Base-by-base conservation (phyloP, 2,113 vertebrate species). In the Toxotes jaculatrix region DNA sequence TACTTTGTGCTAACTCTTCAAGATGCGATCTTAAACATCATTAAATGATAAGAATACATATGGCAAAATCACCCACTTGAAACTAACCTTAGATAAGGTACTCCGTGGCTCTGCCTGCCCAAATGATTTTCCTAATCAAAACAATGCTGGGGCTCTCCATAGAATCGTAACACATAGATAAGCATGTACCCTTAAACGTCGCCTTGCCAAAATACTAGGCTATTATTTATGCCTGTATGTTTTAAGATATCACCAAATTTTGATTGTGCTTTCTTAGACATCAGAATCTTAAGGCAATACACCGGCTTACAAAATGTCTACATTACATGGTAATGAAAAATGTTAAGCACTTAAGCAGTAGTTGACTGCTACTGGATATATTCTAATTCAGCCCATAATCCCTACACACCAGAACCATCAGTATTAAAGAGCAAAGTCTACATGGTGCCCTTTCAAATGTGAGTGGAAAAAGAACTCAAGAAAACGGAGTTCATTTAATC, bases 91-190 rank as follows among this genome's bases (percentile, higher is more conserved):
- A 11, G 11, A 57, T 21, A 16, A n/a, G 3, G 40, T 40, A 31
- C 40, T 34, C 21, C 71, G 60, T 19, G n/a, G 76, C 59, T 64
- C 47, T 31, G 43, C 34, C 56, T 51, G 34, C 23, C 32, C 45
- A 43, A 69, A 64, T 38, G 51, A 47, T 60, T 71, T 40, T 42
- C 65, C 59, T 63, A 80, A 92, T 88, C 89, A 91, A 91, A 93
- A 92, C 92, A 93, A 92, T 90, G 66, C 84, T 83, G 67, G 62
- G 19, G 38, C 67, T 7, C 31, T 0, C 0, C 7, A 38, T 84
- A 91, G 91, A 91, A 13, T 0, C 21, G 0, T 0, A 38, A 0
- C 38, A 40, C 0, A 76, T 75, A 88, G 89, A 88, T 7, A 12
- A 4, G 10, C 40, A 62, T 0, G 10, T 6, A 1, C 27, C 16